phyloP scores from a whole-genome alignment of 1,140 invertebrate species.

The Diprion similis region DNA sequence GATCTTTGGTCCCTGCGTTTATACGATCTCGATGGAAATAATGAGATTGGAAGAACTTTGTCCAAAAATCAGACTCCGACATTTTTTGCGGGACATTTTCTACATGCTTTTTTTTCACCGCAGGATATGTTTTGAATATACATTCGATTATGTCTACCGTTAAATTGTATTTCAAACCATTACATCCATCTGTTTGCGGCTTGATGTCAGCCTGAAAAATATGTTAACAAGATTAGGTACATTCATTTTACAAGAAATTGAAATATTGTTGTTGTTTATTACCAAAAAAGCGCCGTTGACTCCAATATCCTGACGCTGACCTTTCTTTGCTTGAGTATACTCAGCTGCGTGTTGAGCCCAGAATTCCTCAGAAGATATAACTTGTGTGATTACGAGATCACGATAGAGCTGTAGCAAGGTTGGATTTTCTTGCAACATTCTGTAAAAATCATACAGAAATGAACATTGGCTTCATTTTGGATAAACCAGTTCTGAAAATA shows the following conservation, averaged over 20 bases:
- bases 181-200: constrained; percentile 96
- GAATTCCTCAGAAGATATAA: constrained; percentile 95
- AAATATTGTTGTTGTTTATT: constrained; percentile 28
- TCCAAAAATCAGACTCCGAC: constrained; percentile 98
- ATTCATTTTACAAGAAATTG: neutral
- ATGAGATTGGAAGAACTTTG: constrained; percentile 99
- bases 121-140: constrained; percentile 99
- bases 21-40: constrained; percentile 98
- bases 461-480: neutral
- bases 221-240: constrained; percentile 11
- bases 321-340: constrained; percentile 76
- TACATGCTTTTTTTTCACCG: constrained; percentile 95
- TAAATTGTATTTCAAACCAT: constrained; percentile 97
- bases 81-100: constrained; percentile 97
- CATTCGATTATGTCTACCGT: constrained; percentile 96
- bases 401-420: constrained; percentile 84
- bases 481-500: constrained; percentile 17
- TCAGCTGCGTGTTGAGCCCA: constrained; percentile 88
- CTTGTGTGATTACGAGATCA: constrained; percentile 93
- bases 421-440: constrained; percentile 84
- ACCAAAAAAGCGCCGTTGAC: constrained; percentile 62
- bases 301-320: constrained; percentile 82
- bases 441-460: constrained; percentile 43
- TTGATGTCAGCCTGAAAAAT: constrained; percentile 86
- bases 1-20: constrained; percentile 85